Evolutionary conservation across 2,888 invertebrate species (phyloP), one percentile per base, ranked within the genome.

Genomic region (Odontomyia ornata): DNA sequence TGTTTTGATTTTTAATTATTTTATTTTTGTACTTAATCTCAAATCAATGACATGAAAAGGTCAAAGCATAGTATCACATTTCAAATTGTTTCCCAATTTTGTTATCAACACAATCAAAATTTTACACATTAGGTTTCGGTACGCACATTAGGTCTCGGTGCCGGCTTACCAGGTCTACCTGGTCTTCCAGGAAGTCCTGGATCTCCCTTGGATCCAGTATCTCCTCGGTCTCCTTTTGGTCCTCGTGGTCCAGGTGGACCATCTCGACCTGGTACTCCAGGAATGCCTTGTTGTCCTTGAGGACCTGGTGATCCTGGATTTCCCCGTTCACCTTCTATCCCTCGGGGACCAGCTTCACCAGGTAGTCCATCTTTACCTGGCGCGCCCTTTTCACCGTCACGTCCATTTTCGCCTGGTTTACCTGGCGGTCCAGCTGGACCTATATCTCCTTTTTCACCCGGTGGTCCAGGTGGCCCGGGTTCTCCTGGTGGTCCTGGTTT

Each of bases 231-330:
- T 28, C 93, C 90, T 43, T 87, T 87, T 62, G 88, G 85, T 28
- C 91, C 90, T 52, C 87, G 82, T 25, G 85, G 84, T 13, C 88
- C 89, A 1, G 82, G 81, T 11, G 81, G 82, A n/a, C 92, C 91
- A 80, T 91, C 92, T 82, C 90, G 89, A 0, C 91, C 91, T 30
- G 89, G 86, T 82, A 91, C 91, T 23, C 92, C 92, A 18, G 86
- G 83, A 28, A 87, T 85, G 21, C 91, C 90, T 81, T 89, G 89
- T 75, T 91, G 91, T 0, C 93, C 92, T 27, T 52, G 52, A 9
- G 15, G n/a, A n/a, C 52, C 52, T 2, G 15, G 52, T 9, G 4
- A 15, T 52, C 52, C 52, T 3, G 15, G 64, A 73, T 77, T 81
- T 85, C 89, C 90, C 84, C 90, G 90, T 52, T 13, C n/a, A 4